Conservation (phyloP, 1,140 invertebrate species). For the Ceratina japonica region DNA sequence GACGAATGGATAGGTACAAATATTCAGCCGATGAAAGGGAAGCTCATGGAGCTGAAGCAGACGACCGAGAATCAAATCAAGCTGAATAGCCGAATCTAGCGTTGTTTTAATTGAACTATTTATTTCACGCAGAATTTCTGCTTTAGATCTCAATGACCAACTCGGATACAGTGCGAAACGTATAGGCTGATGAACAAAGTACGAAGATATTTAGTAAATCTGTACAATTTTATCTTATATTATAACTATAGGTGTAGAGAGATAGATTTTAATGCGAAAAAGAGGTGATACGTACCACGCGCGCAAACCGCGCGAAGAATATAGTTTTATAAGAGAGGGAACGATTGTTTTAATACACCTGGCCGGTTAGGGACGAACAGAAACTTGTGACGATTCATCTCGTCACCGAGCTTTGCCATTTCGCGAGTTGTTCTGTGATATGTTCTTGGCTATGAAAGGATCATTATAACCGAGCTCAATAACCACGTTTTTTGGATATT, state of each 20-base stretch:
- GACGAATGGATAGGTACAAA: constrained; percentile 82
- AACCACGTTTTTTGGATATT: constrained; percentile 31
- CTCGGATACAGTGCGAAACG: constrained; percentile 24
- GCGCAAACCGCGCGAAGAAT: constrained; percentile 8
- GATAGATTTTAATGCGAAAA: constrained; percentile 26
- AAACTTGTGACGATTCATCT: constrained; percentile 32
- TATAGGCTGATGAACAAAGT: constrained; percentile 38
- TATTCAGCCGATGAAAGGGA: constrained; percentile 78
- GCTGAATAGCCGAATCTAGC: constrained; percentile 73
- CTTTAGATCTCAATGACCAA: constrained; percentile 41
- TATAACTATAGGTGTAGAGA: constrained; percentile 42
- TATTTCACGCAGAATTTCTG: constrained; percentile 18
- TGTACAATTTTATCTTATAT: constrained; percentile 40
- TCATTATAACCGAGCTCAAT: constrained; percentile 37
- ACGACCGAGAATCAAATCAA: constrained; percentile 79
- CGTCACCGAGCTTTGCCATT: constrained; percentile 47
- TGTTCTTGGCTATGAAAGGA: constrained; percentile 58
- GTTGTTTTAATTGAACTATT: constrained; percentile 23
- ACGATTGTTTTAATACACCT: constrained; percentile 56
- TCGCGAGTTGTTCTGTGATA: constrained; percentile 59
- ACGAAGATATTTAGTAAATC: constrained; percentile 42
- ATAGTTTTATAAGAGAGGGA: constrained; percentile 55
- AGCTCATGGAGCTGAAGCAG: constrained; percentile 78
- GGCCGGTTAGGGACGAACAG: constrained; percentile 27
- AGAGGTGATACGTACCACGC: constrained; percentile 14